A percentile compares a stretch with the other conserved stretches of the same genome.
phyloP scores from a whole-genome alignment of 2,797 vertebrate species.

The Pangasius djambal region DNA sequence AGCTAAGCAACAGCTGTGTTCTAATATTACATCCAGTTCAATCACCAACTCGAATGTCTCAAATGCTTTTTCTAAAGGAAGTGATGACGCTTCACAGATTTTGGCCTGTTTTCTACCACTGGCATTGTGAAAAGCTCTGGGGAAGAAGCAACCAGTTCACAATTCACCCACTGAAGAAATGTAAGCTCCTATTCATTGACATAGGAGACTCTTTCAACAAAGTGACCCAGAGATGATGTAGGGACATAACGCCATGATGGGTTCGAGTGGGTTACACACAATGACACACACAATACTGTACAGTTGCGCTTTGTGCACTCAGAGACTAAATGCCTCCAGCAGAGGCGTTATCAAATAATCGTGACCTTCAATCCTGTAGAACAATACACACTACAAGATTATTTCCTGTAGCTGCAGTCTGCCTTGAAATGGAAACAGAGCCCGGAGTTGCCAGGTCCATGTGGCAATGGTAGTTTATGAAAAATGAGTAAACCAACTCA shows the following conservation, averaged over 20 bases:
- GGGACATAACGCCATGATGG: slow-evolving; percentile 4
- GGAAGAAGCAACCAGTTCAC: neutral
- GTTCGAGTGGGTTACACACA: slow-evolving; percentile 20
- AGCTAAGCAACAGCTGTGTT: neutral
- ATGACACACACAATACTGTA: slow-evolving; percentile 19
- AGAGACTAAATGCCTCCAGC: neutral
- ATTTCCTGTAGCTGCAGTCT: slow-evolving; percentile 12
- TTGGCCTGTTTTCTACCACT: neutral
- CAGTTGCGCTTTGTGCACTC: slow-evolving; percentile 24
- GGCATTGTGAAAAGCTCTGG: neutral
- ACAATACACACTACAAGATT: slow-evolving; percentile 36
- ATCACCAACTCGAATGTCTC: neutral
- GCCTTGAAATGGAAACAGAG: neutral
- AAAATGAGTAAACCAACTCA: neutral
- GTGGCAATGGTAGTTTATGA: neutral
- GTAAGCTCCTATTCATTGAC: neutral
- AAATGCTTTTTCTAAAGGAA: neutral
- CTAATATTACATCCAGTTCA: neutral
- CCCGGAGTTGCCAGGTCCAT: neutral
- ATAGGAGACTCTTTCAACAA: slow-evolving; percentile 32
- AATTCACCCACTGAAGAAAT: neutral
- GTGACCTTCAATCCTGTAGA: slow-evolving; percentile 28
- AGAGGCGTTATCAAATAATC: slow-evolving; percentile 31
- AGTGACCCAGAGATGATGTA: slow-evolving; percentile 11
- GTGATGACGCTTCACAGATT: neutral